phyloP scores from a whole-genome alignment of 2,888 invertebrate genomes.

The Deilephila elpenor region DNA sequence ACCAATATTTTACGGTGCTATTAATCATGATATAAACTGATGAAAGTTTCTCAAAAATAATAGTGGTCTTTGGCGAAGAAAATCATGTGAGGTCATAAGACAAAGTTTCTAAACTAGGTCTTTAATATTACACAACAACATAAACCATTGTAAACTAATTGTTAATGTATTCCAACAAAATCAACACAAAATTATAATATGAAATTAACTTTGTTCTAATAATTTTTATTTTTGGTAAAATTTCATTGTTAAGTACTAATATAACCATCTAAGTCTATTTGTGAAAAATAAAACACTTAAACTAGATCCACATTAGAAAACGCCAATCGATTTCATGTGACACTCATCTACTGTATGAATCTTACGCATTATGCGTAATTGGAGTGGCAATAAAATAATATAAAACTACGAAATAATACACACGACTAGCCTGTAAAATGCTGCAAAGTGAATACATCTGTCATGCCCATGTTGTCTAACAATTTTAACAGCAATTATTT shows the following conservation, averaged over 20 bases:
- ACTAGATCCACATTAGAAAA: conserved; percentile 39
- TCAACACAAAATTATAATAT: conserved; percentile 62
- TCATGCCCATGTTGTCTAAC: conserved; percentile 28
- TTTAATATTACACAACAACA: conserved; percentile 74
- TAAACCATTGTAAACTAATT: conserved; percentile 57
- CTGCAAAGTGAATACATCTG: conserved; percentile 50
- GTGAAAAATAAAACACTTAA: conserved; percentile 64
- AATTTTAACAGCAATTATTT: not conserved
- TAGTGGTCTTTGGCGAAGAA: conserved; percentile 27
- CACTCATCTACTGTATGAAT: conserved; percentile 6
- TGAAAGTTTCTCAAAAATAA: conserved; percentile 5
- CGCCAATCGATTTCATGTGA: conserved; percentile 27
- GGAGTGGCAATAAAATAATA: conserved; percentile 46
- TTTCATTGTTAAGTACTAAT: conserved; percentile 79
- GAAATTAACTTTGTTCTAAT: conserved; percentile 75
- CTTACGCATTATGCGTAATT: conserved; percentile 37
- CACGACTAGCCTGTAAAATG: conserved; percentile 77
- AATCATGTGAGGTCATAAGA: conserved; percentile 38
- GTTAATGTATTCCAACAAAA: conserved; percentile 60
- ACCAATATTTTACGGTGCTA: not conserved
- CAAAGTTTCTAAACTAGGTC: conserved; percentile 57
- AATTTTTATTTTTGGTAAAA: conserved; percentile 76
- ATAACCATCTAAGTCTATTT: conserved; percentile 69
- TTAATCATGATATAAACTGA: not conserved
- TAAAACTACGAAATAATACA: conserved; percentile 56